Conservation (phyloP, 2,888 invertebrate genomes). For the Cylloceria caligata region DNA sequence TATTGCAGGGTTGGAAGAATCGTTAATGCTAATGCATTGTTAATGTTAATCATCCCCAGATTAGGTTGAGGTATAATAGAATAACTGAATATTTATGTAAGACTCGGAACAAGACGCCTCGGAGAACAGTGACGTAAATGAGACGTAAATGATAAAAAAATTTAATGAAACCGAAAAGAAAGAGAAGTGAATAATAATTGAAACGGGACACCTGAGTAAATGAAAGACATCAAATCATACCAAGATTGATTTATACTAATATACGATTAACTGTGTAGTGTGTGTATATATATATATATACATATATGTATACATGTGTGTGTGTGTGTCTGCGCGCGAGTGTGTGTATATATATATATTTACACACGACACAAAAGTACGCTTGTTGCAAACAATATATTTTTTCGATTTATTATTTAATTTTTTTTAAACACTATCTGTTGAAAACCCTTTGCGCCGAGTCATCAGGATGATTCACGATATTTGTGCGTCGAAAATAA, state of each 20-base stretch:
- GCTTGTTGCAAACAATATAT: conserved; percentile 9
- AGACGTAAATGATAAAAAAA: conserved; percentile 40
- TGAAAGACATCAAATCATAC: conserved; percentile 67
- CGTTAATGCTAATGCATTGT: conserved; percentile 59
- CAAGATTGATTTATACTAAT: conserved; percentile 76
- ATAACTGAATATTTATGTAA: conserved; percentile 3
- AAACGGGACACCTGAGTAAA: conserved; percentile 21
- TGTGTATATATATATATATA: conserved; percentile 71
- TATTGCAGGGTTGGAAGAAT: conserved; percentile 67
- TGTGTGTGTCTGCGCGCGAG: too few relatives aligned
- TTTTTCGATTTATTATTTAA: not conserved
- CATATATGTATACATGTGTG: conserved; percentile 80
- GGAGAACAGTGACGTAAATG: conserved; percentile 14
- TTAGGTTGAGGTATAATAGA: conserved; percentile 38
- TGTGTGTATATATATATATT: not conserved
- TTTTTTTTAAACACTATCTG: not conserved
- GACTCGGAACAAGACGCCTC: conserved; percentile 1
- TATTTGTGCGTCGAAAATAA: conserved; percentile 32
- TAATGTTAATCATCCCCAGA: conserved; percentile 58
- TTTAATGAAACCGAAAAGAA: conserved; percentile 64
- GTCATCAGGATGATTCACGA: conserved; percentile 16
- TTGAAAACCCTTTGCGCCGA: not conserved
- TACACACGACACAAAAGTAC: conserved; percentile 3
- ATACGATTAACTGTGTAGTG: conserved; percentile 79
- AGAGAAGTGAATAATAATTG: conserved; percentile 54